Conservation (phyloP, 2,888 invertebrate genomes). For the Lamellibrachia columna region DNA sequence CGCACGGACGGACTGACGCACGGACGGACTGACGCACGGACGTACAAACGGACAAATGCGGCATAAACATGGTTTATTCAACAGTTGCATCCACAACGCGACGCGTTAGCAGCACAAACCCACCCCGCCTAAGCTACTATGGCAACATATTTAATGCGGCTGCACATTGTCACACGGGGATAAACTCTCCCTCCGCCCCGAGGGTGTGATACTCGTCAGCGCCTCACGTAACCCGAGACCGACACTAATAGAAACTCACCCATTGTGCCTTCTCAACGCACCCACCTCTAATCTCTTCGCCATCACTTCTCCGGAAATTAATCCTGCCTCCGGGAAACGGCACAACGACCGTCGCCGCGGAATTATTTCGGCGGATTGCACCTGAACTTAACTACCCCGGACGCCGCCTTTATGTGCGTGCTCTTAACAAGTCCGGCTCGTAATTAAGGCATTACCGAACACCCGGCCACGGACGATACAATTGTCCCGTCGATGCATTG, state of each 20-base stretch:
- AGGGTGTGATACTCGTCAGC: neutral
- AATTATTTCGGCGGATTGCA: neutral
- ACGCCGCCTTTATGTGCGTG: neutral
- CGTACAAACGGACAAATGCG: neutral
- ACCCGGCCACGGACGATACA: neutral
- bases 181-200: neutral
- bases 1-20: neutral
- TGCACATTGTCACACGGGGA: neutral
- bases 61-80: neutral
- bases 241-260: neutral
- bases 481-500: neutral
- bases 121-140: neutral
- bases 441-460: neutral
- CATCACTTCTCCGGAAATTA: neutral
- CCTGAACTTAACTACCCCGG: neutral
- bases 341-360: neutral
- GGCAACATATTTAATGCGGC: neutral
- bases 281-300: neutral
- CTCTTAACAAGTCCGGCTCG: neutral
- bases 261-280: neutral
- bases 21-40: neutral
- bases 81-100: neutral
- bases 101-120: neutral
- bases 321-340: neutral
- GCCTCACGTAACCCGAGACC: neutral